phyloP scores from a whole-genome alignment of 2,797 vertebrate species.

The Rhyacichthys aspro region DNA sequence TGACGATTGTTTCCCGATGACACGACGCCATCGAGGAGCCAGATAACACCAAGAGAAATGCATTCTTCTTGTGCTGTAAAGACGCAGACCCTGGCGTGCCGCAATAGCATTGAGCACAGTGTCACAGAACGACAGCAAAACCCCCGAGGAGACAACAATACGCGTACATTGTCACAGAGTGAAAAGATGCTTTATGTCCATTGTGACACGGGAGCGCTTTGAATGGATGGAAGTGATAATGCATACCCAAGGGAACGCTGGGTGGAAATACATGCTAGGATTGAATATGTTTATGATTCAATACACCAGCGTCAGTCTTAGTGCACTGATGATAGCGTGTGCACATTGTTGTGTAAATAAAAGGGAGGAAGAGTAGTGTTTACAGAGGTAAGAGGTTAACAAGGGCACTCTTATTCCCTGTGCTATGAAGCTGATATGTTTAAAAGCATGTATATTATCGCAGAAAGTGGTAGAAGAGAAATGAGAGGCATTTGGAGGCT shows the following conservation, averaged over 20 bases:
- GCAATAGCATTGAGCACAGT: slow-evolving; percentile 19
- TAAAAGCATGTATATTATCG: too few relatives aligned
- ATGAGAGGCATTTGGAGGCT: too few relatives aligned
- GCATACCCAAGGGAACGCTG: not conserved
- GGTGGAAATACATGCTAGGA: not conserved
- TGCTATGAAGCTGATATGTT: too few relatives aligned
- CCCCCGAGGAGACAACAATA: slow-evolving; percentile 15
- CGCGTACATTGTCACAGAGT: slow-evolving; percentile 11
- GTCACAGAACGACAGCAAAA: slow-evolving; percentile 23
- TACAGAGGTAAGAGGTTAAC: too few relatives aligned
- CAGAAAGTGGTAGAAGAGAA: too few relatives aligned
- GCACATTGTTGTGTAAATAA: too few relatives aligned
- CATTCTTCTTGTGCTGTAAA: slow-evolving; percentile 10
- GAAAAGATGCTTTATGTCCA: slow-evolving; percentile 20
- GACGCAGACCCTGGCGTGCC: slow-evolving; percentile 11
- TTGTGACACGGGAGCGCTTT: slow-evolving; percentile 10
- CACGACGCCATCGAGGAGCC: not conserved
- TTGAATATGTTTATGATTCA: not conserved
- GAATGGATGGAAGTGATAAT: slow-evolving; percentile 14
- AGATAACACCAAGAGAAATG: slow-evolving; percentile 8
- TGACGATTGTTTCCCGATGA: not conserved
- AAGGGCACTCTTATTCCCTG: too few relatives aligned
- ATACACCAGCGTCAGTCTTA: not conserved
- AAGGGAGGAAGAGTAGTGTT: too few relatives aligned
- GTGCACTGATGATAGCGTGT: too few relatives aligned